phyloP scores from a whole-genome alignment of 2,888 invertebrate species.

The Parelbella ahira region DNA sequence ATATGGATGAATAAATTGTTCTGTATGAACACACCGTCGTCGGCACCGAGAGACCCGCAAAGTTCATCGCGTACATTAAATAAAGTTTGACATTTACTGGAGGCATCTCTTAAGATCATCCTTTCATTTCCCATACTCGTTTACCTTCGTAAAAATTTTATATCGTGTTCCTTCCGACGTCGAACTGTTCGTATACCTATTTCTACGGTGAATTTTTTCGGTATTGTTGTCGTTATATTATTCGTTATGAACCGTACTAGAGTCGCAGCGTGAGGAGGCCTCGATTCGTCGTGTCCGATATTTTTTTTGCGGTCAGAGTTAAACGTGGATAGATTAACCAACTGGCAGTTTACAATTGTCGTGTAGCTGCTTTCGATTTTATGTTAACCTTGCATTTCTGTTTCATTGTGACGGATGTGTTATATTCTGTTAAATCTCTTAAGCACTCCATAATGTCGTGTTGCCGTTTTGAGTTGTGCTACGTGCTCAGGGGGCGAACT shows the following conservation, averaged over 20 bases:
- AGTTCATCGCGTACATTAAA: conserved; percentile 33
- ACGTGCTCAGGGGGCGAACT: conserved; percentile 53
- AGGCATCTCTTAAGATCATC: conserved; percentile 56
- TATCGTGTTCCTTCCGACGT: conserved; percentile 50
- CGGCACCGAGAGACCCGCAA: conserved; percentile 24
- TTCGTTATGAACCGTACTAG: conserved; percentile 55
- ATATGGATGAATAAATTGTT: too few relatives aligned
- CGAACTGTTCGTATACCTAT: too few relatives aligned
- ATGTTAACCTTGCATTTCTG: conserved; percentile 16
- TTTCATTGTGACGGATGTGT: too few relatives aligned
- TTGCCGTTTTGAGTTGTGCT: too few relatives aligned
- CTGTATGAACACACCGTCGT: too few relatives aligned
- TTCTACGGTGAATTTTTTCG: too few relatives aligned
- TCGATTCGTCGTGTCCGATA: too few relatives aligned
- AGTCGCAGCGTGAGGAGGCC: too few relatives aligned
- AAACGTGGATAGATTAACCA: conserved; percentile 63
- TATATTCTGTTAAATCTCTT: too few relatives aligned
- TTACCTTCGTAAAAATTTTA: conserved; percentile 58
- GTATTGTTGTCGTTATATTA: conserved; percentile 50
- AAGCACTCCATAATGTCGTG: too few relatives aligned
- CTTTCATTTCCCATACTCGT: conserved; percentile 61
- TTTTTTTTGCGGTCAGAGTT: conserved; percentile 67
- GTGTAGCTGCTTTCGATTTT: conserved; percentile 50
- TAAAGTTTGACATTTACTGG: conserved; percentile 60
- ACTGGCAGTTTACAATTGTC: conserved; percentile 50